Percentiles rank a stretch among this genome's conserved stretches.
phyloP scores from a whole-genome alignment of 2,888 invertebrate species.

The Epistrophe eligans region DNA sequence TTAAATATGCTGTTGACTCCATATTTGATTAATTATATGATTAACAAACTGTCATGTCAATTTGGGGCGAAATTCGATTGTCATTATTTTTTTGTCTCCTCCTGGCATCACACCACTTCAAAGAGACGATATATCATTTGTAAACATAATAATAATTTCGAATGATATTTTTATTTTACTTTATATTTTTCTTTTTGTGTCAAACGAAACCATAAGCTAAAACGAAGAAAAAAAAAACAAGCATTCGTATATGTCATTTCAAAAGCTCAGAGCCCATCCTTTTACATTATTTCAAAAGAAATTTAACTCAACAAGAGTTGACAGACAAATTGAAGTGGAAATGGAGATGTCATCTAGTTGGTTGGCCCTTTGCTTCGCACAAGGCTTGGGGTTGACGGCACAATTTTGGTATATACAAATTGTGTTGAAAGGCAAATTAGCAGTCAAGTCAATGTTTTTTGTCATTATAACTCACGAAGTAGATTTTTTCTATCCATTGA shows the following conservation, averaged over 20 bases:
- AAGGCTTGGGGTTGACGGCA: conserved; percentile 23
- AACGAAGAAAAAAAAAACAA: conserved; percentile 34
- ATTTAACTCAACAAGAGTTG: conserved; percentile 83
- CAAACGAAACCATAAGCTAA: conserved; percentile 18
- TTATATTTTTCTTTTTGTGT: conserved; percentile 10
- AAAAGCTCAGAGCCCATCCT: conserved; percentile 52
- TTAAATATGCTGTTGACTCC: conserved; percentile 18
- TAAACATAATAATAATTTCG: conserved; percentile 7
- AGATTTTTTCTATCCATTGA: too few species aligned
- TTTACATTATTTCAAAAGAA: conserved; percentile 75
- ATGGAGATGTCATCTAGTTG: conserved; percentile 81
- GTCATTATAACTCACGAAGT: too few species aligned
- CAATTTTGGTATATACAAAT: conserved; percentile 10
- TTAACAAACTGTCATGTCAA: conserved; percentile 32
- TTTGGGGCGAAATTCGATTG: conserved; percentile 34
- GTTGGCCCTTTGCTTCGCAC: conserved; percentile 76
- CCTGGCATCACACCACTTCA: conserved; percentile 9
- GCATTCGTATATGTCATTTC: conserved; percentile 40
- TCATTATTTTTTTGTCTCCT: conserved; percentile 31
- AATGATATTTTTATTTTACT: conserved; percentile 24
- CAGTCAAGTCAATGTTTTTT: background rate
- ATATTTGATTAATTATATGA: conserved; percentile 30
- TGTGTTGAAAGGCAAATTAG: background rate
- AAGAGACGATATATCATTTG: background rate
- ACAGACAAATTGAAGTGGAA: conserved; percentile 83